Evolutionary conservation across 2,113 vertebrate genomes (phyloP), one percentile per base, ranked within the genome.

Genomic region (Epinephelus lanceolatus): DNA sequence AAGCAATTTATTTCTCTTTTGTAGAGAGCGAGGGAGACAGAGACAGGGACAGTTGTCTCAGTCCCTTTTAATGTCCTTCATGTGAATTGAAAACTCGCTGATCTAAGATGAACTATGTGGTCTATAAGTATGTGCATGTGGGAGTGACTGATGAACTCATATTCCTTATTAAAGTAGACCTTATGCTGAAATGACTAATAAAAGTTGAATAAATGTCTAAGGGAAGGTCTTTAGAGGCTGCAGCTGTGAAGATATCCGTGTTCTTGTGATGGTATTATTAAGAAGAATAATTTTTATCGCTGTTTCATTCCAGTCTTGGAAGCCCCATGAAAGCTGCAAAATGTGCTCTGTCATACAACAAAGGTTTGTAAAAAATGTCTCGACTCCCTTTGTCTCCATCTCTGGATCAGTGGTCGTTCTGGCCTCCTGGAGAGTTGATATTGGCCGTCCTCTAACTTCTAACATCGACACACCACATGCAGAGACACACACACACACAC

Each of bases 1-100:
- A 81, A 67, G 85, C 81, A 83, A 87, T 84, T 80, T 90, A 84
- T 91, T 91, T 86, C 70, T 80, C 80, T 86, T 84, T 87, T 66
- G 70, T 70, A 55, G 76, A 59, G 57, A 23, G 56, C 57, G 60
- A 53, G 49, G 9, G n/a, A 80, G n/a, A 61, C 40, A 42, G 40
- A 78, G 69, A 63, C 51, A 71, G 63, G 57, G 55, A 25, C 47
- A 83, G 80, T 68, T 67, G 42, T 65, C 33, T 40, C 13, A 2
- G 42, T 70, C 33, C 40, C 45, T 70, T 45, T 66, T 7, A 30
- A 11, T 67, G 80, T 84, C 70, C 84, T 78, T 82, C 73, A 56
- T 55, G 45, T 73, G 66, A 84, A 78, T 69, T 86, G n/a, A 74
- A 86, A 71, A 53, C 15, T 19, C 13, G 53, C 37, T 66, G 78